Conservation (phyloP, 2,797 vertebrate genomes). For the Tiaroga cobitis region DNA sequence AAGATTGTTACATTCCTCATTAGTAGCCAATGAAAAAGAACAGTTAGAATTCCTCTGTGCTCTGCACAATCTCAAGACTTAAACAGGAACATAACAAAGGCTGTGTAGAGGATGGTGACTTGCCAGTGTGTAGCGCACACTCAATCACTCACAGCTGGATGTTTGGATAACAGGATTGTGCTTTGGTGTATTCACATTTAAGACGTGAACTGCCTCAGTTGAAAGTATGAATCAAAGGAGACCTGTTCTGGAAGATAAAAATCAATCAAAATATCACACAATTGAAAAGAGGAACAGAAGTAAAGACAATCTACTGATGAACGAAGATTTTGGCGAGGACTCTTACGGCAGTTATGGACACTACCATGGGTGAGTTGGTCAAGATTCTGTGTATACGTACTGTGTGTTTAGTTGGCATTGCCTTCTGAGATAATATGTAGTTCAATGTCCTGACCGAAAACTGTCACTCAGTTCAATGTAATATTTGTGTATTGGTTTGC, state of each 20-base stretch:
- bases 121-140: constrained; percentile 47
- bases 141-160: constrained; percentile 55
- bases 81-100: constrained; percentile 52
- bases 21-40: constrained; percentile 55
- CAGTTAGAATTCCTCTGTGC: constrained; percentile 59
- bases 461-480: background rate
- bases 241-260: constrained; percentile 54
- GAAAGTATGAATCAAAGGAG: constrained; percentile 75
- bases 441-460: constrained; percentile 14
- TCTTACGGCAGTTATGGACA: constrained; percentile 67
- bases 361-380: constrained; percentile 71
- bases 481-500: background rate
- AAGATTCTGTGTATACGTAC: background rate
- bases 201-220: constrained; percentile 28
- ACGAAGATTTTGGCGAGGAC: constrained; percentile 75
- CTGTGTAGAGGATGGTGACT: constrained; percentile 56
- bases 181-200: constrained; percentile 24
- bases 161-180: constrained; percentile 56
- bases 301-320: constrained; percentile 74
- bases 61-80: constrained; percentile 61
- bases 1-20: constrained; percentile 48
- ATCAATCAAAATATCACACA: constrained; percentile 53
- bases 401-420: background rate
- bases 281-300: constrained; percentile 70
- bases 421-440: background rate